A percentile compares a stretch with the other conserved stretches of the same genome.
These are phyloP conservation scores for Eupithecia tripunctaria DNA, from an alignment of 2,888 invertebrate genomes.

Conservation along the genomic window DNA sequence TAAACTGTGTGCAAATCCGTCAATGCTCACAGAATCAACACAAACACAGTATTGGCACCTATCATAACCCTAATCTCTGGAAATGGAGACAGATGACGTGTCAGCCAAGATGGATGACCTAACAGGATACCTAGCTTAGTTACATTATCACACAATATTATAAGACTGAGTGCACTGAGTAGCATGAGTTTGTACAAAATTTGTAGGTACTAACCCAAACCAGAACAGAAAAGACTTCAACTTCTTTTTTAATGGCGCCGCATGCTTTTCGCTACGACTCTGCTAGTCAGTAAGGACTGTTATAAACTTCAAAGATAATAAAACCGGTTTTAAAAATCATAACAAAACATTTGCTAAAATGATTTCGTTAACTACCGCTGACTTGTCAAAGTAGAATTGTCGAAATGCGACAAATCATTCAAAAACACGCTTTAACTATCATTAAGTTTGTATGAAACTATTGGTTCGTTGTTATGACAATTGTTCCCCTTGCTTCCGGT, in stretches of 20 bases:
- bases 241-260: too few relatives aligned
- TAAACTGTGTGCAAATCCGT: not conserved
- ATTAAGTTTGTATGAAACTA: not conserved
- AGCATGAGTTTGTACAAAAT: not conserved
- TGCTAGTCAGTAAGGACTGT: too few relatives aligned
- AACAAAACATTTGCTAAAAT: too few relatives aligned
- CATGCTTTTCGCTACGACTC: too few relatives aligned
- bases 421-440: not conserved
- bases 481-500: too few relatives aligned
- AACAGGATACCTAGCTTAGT: conserved; percentile 17
- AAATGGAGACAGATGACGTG: conserved; percentile 32
- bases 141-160: not conserved
- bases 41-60: conserved; percentile 22
- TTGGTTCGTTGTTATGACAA: not conserved
- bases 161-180: not conserved
- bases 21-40: not conserved
- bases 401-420: not conserved
- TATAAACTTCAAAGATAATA: too few relatives aligned
- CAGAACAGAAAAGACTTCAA: too few relatives aligned
- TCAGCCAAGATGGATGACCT: conserved; percentile 33
- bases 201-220: too few relatives aligned
- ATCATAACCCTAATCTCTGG: conserved; percentile 29
- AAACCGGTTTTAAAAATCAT: too few relatives aligned
- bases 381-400: not conserved
- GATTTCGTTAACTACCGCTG: not conserved